Evolutionary conservation across 2,797 vertebrate genomes (phyloP).

Genomic region (Xyrichtys novacula): DNA sequence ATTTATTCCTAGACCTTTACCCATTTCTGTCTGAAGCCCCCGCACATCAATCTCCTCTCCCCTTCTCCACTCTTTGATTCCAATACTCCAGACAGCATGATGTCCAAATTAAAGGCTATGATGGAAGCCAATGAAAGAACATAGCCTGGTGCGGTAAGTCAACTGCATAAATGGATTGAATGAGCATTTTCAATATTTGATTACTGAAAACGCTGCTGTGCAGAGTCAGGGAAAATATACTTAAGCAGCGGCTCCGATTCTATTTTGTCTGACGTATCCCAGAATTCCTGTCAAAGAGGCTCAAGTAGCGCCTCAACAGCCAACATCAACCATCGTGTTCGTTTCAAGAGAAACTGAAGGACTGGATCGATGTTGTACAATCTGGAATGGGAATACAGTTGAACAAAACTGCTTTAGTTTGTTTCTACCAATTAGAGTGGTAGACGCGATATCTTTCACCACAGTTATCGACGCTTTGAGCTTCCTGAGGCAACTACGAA

Average conservation of each 20-base stretch:
- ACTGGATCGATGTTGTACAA: too few relatives aligned
- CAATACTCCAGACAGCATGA: slow-evolving; percentile 69
- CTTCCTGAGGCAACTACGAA: too few relatives aligned
- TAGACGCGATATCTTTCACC: too few relatives aligned
- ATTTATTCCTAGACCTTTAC: slow-evolving; percentile 53
- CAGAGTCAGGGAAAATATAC: slow-evolving; percentile 3
- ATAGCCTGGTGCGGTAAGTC: slow-evolving; percentile 38
- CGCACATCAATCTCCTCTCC: slow-evolving; percentile 42
- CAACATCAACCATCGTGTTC: background rate
- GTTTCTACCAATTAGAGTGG: too few relatives aligned
- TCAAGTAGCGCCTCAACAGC: background rate
- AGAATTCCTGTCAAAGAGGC: background rate
- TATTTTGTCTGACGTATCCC: background rate
- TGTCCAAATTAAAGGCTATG: slow-evolving; percentile 69
- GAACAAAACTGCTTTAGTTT: too few relatives aligned
- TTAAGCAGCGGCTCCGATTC: background rate
- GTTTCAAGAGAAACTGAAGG: background rate
- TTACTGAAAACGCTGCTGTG: slow-evolving; percentile 25
- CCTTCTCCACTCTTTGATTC: slow-evolving; percentile 54
- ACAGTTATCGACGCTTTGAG: too few relatives aligned
- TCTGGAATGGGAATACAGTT: too few relatives aligned
- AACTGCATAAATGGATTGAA: slow-evolving; percentile 56
- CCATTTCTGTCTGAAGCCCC: slow-evolving; percentile 51
- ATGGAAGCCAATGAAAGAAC: slow-evolving; percentile 53
- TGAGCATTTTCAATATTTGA: slow-evolving; percentile 60